A percentile compares a stretch with the other conserved stretches of the same genome.
Evolutionary conservation across 2,797 vertebrate species (phyloP).

Genomic region (Pipistrellus pipistrellus): DNA sequence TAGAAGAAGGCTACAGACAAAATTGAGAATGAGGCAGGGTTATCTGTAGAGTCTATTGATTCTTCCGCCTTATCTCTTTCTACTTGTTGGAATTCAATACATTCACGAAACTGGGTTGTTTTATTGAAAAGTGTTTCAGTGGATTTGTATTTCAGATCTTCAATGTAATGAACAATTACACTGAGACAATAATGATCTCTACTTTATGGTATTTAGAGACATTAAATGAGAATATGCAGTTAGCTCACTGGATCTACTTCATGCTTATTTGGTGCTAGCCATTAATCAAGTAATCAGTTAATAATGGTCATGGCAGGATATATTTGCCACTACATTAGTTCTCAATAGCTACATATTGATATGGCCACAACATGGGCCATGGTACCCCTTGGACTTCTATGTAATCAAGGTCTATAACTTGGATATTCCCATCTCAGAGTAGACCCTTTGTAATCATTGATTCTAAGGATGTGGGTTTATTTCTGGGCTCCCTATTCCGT

Average conservation of each 20-base stretch:
- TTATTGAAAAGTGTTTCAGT: background rate
- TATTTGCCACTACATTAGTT: background rate
- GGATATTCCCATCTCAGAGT: background rate
- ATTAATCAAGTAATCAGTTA: constrained; percentile 24
- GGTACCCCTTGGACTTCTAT: background rate
- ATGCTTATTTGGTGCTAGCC: background rate
- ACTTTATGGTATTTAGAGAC: background rate
- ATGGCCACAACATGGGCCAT: background rate
- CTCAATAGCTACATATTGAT: background rate
- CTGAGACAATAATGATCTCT: background rate
- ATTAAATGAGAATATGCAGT: constrained; percentile 41
- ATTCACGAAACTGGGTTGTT: background rate
- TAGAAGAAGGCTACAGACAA: background rate
- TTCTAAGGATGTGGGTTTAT: background rate
- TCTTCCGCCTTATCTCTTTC: background rate
- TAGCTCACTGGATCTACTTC: background rate
- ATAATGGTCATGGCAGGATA: background rate
- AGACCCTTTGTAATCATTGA: background rate
- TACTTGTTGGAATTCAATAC: background rate
- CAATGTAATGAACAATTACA: constrained; percentile 36
- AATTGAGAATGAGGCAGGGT: background rate
- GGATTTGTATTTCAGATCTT: constrained; percentile 49
- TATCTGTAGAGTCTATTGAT: background rate
- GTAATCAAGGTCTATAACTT: background rate
- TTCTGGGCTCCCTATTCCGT: background rate